These are phyloP conservation scores for Mnemiopsis leidyi DNA, from an alignment of 37 sponge, comb jelly and placozoan genomes.

Conservation along the genomic window DNA sequence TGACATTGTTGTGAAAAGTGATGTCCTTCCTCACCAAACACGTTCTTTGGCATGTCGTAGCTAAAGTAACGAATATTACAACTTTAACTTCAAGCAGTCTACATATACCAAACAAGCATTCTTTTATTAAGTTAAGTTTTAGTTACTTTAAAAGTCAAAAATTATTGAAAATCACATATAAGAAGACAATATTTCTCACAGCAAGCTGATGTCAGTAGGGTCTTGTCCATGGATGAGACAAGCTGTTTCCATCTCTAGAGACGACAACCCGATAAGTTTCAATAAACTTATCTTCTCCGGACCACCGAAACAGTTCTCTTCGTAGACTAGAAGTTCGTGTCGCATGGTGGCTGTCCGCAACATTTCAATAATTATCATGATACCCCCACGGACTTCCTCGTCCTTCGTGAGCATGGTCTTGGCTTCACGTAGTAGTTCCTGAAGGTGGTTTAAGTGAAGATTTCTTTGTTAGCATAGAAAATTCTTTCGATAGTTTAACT, in stretches of 20 bases:
- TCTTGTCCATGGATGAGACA: background rate
- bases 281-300: background rate
- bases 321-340: background rate
- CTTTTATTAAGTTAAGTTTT: too few relatives aligned
- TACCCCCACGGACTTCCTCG: slow-evolving; percentile 3
- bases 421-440: background rate
- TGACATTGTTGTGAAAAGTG: slow-evolving; percentile 26
- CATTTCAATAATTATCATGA: slow-evolving; percentile 58
- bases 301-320: slow-evolving; percentile 43
- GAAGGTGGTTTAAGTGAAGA: too few relatives aligned
- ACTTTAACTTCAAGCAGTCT: too few relatives aligned
- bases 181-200: slow-evolving; percentile 8
- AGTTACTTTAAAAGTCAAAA: too few relatives aligned
- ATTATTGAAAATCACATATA: too few relatives aligned
- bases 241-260: slow-evolving; percentile 51
- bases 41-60: background rate
- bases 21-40: slow-evolving; percentile 58
- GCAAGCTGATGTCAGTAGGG: background rate
- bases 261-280: background rate
- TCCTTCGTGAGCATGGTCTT: background rate
- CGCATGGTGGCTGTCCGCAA: background rate
- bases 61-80: too few relatives aligned
- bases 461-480: too few relatives aligned
- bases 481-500: too few relatives aligned
- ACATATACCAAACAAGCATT: too few relatives aligned